A percentile compares a stretch with the other conserved stretches of the same genome.
Evolutionary conservation across 2,113 vertebrate genomes (phyloP).

Genomic region (Podilymbus podiceps): DNA sequence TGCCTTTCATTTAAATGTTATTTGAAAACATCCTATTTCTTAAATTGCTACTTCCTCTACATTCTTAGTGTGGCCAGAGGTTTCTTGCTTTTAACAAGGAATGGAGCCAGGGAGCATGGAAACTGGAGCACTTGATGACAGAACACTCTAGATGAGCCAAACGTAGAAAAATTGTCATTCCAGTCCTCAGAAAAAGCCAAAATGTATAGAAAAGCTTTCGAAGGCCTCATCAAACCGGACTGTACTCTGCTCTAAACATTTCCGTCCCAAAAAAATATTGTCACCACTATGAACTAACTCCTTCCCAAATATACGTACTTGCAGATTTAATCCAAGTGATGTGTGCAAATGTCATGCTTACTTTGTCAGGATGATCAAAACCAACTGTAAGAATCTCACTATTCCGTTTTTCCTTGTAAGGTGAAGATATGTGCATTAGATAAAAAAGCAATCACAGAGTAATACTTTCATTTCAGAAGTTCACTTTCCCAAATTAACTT

Average conservation of each 20-base stretch:
- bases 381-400: background rate
- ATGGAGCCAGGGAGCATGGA: background rate
- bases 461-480: background rate
- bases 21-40: background rate
- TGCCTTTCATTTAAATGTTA: background rate
- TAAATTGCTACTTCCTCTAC: background rate
- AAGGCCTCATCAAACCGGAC: background rate
- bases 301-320: background rate
- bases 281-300: background rate
- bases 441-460: background rate
- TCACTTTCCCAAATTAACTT: background rate
- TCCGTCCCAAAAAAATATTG: background rate
- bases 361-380: background rate
- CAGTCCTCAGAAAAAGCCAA: background rate
- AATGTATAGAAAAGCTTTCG: background rate
- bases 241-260: fast-evolving
- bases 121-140: background rate
- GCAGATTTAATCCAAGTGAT: background rate
- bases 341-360: background rate
- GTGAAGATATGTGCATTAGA: background rate
- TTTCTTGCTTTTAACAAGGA: background rate
- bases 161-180: background rate
- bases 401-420: background rate
- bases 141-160: background rate
- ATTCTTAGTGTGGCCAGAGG: background rate